Evolutionary conservation across 2,113 vertebrate species (phyloP).

Genomic region (Ivindomyrus marchei): DNA sequence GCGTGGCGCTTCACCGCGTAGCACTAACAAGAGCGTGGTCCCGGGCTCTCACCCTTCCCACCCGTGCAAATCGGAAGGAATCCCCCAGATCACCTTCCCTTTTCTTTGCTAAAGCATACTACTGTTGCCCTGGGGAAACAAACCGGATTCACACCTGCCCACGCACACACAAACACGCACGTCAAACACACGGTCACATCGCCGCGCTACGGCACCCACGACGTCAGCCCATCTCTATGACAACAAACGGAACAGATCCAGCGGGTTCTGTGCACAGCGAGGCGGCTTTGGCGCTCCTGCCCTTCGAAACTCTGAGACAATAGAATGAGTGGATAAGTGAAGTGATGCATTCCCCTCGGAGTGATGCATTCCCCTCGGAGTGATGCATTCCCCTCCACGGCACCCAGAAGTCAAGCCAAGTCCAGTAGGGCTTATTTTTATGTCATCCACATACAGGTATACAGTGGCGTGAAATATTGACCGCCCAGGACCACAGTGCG

Average conservation of each 20-base stretch:
- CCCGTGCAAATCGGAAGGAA: no score
- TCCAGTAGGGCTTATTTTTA: no score
- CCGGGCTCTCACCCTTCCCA: not conserved
- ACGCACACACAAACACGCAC: not conserved
- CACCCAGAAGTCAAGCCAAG: not conserved
- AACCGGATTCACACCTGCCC: not conserved
- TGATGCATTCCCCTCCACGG: not conserved
- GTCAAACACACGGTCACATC: not conserved
- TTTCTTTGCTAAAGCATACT: not conserved
- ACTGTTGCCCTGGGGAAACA: not conserved
- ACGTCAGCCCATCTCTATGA: conserved; percentile 11
- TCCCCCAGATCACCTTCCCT: not conserved
- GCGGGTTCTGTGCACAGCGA: not conserved
- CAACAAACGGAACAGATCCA: not conserved
- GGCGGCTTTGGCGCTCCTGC: not conserved
- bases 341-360: not conserved
- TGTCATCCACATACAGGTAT: not conserved
- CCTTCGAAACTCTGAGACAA: not conserved
- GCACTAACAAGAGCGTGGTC: not conserved
- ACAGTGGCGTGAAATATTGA: not conserved
- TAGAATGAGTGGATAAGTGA: not conserved
- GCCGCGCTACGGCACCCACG: not conserved
- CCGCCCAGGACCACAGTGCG: not conserved
- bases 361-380: not conserved
- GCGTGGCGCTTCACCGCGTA: not conserved